phyloP scores from a whole-genome alignment of 2,797 vertebrate genomes.

The Hylomyscus alleni region DNA sequence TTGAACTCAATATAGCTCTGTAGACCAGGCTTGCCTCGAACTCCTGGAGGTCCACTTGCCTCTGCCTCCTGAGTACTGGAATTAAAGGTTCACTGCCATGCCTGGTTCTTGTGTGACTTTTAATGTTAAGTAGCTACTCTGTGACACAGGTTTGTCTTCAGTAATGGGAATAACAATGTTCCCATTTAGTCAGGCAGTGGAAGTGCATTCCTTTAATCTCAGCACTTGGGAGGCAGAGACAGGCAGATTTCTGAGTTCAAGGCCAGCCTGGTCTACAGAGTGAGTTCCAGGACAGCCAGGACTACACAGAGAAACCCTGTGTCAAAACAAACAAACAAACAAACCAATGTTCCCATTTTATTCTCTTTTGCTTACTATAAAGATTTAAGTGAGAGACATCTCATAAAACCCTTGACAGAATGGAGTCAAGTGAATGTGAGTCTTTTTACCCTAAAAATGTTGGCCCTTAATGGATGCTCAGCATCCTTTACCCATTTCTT shows the following conservation, averaged over 20 bases:
- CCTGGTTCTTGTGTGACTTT: not conserved
- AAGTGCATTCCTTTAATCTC: too few species aligned
- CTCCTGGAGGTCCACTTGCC: not conserved
- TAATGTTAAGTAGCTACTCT: conserved; percentile 7
- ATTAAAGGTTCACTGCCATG: not conserved
- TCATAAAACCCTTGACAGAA: conserved; percentile 44
- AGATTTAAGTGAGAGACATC: conserved; percentile 48
- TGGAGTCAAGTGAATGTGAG: conserved; percentile 17
- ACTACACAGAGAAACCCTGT: too few species aligned
- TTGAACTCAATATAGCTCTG: not conserved
- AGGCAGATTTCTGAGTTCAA: too few species aligned
- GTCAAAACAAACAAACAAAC: too few species aligned
- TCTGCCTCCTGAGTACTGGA: not conserved
- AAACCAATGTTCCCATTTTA: not conserved
- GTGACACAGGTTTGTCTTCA: conserved; percentile 4
- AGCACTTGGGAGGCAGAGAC: too few species aligned
- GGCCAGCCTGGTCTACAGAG: too few species aligned
- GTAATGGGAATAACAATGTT: not conserved
- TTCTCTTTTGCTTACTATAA: conserved; percentile 39
- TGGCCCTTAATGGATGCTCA: not conserved
- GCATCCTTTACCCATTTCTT: not conserved
- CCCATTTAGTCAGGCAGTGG: too few species aligned
- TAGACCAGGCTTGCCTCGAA: not conserved
- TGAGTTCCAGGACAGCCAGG: too few species aligned
- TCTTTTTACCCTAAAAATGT: conserved; percentile 64